phyloP scores from a whole-genome alignment of 2,113 vertebrate genomes.

The Leptocoma aspasia region DNA sequence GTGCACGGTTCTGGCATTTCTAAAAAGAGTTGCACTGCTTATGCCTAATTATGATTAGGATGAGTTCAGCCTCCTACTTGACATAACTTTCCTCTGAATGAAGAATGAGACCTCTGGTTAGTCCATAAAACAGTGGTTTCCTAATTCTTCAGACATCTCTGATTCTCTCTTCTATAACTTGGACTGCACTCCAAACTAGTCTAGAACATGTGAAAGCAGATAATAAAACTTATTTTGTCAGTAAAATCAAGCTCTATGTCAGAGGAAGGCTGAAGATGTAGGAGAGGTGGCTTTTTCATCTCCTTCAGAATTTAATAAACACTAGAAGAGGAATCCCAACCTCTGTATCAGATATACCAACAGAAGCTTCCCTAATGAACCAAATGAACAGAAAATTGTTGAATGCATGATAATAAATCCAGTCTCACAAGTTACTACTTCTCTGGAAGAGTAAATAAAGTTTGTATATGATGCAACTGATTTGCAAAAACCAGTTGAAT shows the following conservation, averaged over 20 bases:
- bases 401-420: not conserved
- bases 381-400: not conserved
- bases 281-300: accelerated
- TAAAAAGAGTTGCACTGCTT: not conserved
- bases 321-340: not conserved
- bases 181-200: not conserved
- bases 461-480: not conserved
- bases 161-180: not conserved
- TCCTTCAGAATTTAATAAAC: not conserved
- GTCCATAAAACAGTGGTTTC: not conserved
- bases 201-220: not conserved
- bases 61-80: not conserved
- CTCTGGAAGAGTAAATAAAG: not conserved
- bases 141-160: not conserved
- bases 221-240: not conserved
- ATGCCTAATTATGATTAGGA: not conserved
- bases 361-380: not conserved
- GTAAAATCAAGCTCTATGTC: not conserved
- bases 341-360: not conserved
- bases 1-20: accelerated
- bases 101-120: not conserved
- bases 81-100: not conserved
- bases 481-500: not conserved
- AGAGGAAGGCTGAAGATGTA: not conserved
- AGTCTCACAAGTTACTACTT: not conserved